Base-by-base conservation (phyloP, 1,140 invertebrate species). In the Drosophila ambigua region DNA sequence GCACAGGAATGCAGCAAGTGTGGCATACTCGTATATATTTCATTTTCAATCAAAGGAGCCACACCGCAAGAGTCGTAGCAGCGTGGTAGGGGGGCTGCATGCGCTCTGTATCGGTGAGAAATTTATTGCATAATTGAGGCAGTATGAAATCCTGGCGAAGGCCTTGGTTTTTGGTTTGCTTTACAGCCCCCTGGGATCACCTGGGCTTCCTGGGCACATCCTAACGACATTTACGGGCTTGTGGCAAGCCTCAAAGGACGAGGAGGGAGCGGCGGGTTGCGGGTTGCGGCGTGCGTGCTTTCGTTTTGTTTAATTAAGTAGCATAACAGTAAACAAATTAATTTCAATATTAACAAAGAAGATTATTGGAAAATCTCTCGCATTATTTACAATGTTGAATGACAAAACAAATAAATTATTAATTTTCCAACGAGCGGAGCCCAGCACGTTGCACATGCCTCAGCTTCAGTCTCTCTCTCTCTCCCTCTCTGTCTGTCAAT, bases 331-430 rank as follows among this genome's bases (percentile, higher is more conserved):
- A 88, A 88, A 88, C 83, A 88, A 88, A 88, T 88, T 88, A 88
- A 88, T 88, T 88, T 88, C 84, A 88, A 88, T 88, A 88, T 88
- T 88, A 88, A 88, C 83, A 88, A 88, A 88, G 83, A 88, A 88
- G 83, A 89, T 88, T 88, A 88, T 88, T 88, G 83, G 35, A 88
- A 88, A 88, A 88, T 87, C 83, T 88, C 79, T 84, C 72, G 81
- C 84, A 88, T 88, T 79, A 88, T 88, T 88, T 83, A 88, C 83
- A 83, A 83, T 89, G 79, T 59, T 74, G 79, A 89, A 88, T 88
- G 83, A 88, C 84, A 88, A 88, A 83, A 88, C 83, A 88, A 88
- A 88, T 88, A 88, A 88, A 83, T 88, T 88, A 88, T 88, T 79
- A 88, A 88, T 88, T 73, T 72, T 79, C 76, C 58, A 83, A 76